Base-by-base conservation (phyloP, 2,797 vertebrate genomes). In the Tragelaphus oryx region DNA sequence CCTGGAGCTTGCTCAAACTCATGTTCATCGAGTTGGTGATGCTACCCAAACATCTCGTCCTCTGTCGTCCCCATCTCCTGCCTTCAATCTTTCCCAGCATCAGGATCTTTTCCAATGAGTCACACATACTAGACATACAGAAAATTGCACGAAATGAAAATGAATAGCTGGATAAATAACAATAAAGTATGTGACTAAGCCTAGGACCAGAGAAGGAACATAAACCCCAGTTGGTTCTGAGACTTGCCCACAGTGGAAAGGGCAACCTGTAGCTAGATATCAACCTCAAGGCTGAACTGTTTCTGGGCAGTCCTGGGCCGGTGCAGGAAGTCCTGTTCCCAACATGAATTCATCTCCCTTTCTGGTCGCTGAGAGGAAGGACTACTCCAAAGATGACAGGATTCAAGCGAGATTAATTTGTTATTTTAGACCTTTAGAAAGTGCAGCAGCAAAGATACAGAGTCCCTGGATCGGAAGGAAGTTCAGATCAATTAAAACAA, bases 401-500 rank as follows among this genome's bases (percentile, higher is more conserved):
- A 92, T 97, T 92, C 92, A 68, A 46, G 82, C 50, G 92, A 94
- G 92, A 98, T 98, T 97, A 84, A 96, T 98, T 89, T 97, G 93
- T 97, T 96, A 24, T 95, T 97, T 96, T 52, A 97, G 96, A 91
- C 92, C 89, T 94, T 96, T 93, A 82, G 93, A 95, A 98, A 97
- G 95, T 41, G 79, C 94, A 85, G 9, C 95, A 68, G 76, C 41
- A 46, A 17, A 93, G 97, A 96, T 97, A 94, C 1, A 0, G 97
- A 97, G 95, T 95, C 98, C 94, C 91, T 0, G 1, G 96, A 78
- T 96, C 0, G 1, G 95, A 89, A 97, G 95, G 96, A 98, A 97
- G 97, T 98, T 98, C 97, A 95, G 97, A 98, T 98, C 98, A 98
- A 98, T 98, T 98, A 98, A 98, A 98, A 98, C 98, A 98, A 98